Evolutionary conservation across 2,113 vertebrate species (phyloP).

Genomic region (Chascanopsetta lugubris): DNA sequence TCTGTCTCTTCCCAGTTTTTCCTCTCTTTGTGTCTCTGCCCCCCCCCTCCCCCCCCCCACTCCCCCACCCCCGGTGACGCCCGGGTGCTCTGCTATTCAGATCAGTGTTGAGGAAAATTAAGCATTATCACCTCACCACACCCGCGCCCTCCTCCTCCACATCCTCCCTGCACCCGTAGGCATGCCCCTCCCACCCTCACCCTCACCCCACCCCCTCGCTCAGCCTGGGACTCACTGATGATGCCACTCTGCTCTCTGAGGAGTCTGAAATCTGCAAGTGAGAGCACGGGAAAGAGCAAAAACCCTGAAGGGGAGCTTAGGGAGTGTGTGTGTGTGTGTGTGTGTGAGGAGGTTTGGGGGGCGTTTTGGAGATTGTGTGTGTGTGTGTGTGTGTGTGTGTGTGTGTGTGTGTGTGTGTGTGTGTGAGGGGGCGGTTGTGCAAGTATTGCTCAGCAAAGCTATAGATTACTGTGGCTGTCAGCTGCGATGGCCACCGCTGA

Average conservation of each 20-base stretch:
- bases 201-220: constrained; percentile 11
- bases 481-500: constrained; percentile 70
- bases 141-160: constrained; percentile 10
- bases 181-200: constrained; percentile 34
- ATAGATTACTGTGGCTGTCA: constrained; percentile 75
- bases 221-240: constrained; percentile 33
- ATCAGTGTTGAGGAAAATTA: constrained; percentile 55
- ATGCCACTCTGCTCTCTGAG: constrained; percentile 57
- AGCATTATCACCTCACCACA: constrained; percentile 22
- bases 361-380: background rate
- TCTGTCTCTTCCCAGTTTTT: constrained; percentile 30
- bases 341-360: constrained; percentile 6
- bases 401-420: background rate
- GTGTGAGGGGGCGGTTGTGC: constrained; percentile 14
- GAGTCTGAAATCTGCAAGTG: constrained; percentile 51
- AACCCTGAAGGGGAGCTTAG: constrained; percentile 57
- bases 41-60: constrained; percentile 24
- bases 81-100: constrained; percentile 44
- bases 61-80: constrained; percentile 33
- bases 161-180: constrained; percentile 43
- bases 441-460: constrained; percentile 68
- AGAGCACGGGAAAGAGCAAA: constrained; percentile 34
- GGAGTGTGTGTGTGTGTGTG: background rate
- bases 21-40: constrained; percentile 52
- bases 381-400: background rate